phyloP scores from a whole-genome alignment of 2,113 vertebrate genomes.

The Meles meles region DNA sequence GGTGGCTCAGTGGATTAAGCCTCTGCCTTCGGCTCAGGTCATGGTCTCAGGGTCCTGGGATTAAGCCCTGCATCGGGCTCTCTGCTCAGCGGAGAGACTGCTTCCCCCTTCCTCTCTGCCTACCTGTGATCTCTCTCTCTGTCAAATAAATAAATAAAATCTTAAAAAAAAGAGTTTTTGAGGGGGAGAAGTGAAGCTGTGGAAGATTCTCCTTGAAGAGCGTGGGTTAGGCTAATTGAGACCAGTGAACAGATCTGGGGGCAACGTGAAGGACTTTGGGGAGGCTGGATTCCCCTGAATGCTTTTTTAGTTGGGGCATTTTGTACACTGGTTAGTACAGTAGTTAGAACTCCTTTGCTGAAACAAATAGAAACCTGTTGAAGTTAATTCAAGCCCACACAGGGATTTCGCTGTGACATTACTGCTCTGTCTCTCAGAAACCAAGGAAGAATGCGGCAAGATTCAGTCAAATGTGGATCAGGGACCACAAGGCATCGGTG shows the following conservation, averaged over 20 bases:
- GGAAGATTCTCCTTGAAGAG: not conserved
- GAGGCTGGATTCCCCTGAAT: rapidly evolving
- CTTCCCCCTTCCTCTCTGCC: too few relatives aligned
- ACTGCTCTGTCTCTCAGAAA: not conserved
- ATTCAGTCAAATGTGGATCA: not conserved
- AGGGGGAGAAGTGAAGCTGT: not conserved
- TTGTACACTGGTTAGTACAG: not conserved
- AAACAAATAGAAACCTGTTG: not conserved
- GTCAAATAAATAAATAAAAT: too few relatives aligned
- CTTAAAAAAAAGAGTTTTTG: too few relatives aligned
- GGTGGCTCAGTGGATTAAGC: too few relatives aligned
- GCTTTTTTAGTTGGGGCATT: not conserved
- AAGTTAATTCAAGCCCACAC: too few relatives aligned
- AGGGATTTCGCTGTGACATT: not conserved
- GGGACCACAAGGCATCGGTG: not conserved
- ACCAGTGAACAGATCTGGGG: not conserved
- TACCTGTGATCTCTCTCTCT: too few relatives aligned
- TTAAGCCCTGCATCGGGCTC: too few relatives aligned
- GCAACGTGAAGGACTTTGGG: rapidly evolving
- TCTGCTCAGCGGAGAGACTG: too few relatives aligned
- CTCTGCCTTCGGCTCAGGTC: too few relatives aligned
- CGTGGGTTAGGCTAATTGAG: rapidly evolving
- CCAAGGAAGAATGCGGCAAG: not conserved
- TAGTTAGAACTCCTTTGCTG: not conserved
- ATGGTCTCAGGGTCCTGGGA: too few relatives aligned